phyloP scores from a whole-genome alignment of 1,140 invertebrate genomes.

The Drosophila santomea region DNA sequence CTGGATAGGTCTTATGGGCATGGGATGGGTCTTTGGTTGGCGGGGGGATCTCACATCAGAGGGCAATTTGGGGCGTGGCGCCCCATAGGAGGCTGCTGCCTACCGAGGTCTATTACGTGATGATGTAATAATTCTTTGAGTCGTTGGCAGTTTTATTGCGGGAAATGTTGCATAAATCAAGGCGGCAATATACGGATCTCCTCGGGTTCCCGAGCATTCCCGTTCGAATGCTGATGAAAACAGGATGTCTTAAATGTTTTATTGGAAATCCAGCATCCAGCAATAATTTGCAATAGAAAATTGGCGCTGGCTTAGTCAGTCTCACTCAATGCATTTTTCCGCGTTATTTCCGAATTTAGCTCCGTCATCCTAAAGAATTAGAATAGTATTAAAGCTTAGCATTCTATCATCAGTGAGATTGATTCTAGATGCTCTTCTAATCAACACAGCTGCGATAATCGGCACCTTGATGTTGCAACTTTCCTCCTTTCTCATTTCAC shows the following conservation, averaged over 20 bases:
- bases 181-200: conserved; percentile 72
- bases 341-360: conserved; percentile 49
- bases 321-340: conserved; percentile 2
- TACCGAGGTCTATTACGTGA: conserved; percentile 71
- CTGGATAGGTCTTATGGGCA: conserved; percentile 8
- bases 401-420: conserved; percentile 41
- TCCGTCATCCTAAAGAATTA: conserved; percentile 62
- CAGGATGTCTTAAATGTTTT: conserved; percentile 71
- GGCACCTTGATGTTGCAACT: conserved; percentile 56
- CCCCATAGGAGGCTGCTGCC: conserved; percentile 28
- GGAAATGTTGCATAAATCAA: conserved; percentile 82
- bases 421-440: conserved; percentile 41
- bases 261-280: conserved; percentile 53
- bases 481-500: background rate
- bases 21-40: conserved; percentile 3
- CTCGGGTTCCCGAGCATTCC: conserved; percentile 29
- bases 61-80: conserved; percentile 78
- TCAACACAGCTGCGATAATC: conserved; percentile 60
- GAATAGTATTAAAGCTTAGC: conserved; percentile 7
- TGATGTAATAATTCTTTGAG: conserved; percentile 80
- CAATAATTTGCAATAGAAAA: conserved; percentile 61
- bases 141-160: conserved; percentile 78
- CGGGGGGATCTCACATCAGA: conserved; percentile 35
- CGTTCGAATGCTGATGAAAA: conserved; percentile 32
- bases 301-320: conserved; percentile 25